phyloP scores from a whole-genome alignment of 1,140 invertebrate genomes.

The Rhagoletis pomonella region DNA sequence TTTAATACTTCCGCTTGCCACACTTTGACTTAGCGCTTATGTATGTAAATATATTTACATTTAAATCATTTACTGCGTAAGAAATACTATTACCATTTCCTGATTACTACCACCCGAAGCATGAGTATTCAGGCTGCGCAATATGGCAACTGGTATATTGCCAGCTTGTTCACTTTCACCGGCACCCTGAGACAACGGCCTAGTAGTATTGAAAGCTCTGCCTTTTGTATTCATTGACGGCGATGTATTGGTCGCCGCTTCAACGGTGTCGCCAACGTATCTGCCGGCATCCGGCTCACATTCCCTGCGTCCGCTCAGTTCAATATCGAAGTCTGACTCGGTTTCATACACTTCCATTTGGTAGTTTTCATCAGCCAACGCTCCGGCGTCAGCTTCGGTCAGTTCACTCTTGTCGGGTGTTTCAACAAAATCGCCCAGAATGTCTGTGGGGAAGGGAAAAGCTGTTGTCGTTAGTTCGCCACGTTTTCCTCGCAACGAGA shows the following conservation, averaged over 20 bases:
- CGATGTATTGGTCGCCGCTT: slow-evolving; percentile 51
- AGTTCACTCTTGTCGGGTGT: slow-evolving; percentile 5
- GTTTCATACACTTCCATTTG: slow-evolving; percentile 42
- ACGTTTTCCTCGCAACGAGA: slow-evolving; percentile 44
- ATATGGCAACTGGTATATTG: slow-evolving; percentile 25
- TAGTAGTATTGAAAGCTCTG: too few relatives aligned
- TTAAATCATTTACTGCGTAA: slow-evolving; percentile 49
- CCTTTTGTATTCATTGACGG: neutral
- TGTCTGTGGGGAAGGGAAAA: slow-evolving; percentile 12
- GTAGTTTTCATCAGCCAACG: slow-evolving; percentile 6
- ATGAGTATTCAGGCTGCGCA: neutral
- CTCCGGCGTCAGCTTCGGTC: slow-evolving; percentile 19
- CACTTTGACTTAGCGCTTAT: too few relatives aligned
- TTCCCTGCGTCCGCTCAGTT: neutral
- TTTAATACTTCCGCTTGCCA: too few relatives aligned
- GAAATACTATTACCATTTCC: slow-evolving; percentile 57
- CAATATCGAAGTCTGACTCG: neutral
- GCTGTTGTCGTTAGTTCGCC: slow-evolving; percentile 8
- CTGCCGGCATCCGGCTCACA: neutral
- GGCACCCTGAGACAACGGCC: neutral
- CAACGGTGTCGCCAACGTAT: neutral
- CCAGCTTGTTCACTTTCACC: neutral
- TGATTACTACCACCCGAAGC: slow-evolving; percentile 2
- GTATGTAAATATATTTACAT: too few relatives aligned
- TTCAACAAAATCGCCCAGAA: neutral